Conservation (phyloP, 2,888 invertebrate species). For the Syrista parreyssii region DNA sequence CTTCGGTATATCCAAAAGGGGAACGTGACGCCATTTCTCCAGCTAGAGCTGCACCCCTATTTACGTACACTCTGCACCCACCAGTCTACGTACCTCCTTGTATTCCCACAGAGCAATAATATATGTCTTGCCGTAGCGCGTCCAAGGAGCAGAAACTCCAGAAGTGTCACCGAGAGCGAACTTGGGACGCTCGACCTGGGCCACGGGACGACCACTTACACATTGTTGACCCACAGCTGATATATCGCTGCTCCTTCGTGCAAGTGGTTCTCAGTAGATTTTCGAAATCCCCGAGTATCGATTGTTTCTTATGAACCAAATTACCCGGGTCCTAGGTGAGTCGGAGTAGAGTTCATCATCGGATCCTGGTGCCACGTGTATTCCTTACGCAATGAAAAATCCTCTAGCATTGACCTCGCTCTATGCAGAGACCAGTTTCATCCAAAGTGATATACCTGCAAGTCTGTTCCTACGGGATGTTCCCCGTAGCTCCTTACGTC, state of each 20-base stretch:
- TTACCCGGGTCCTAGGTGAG: not conserved
- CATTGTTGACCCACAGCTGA: slow-evolving; percentile 61
- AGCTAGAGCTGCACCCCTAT: slow-evolving; percentile 19
- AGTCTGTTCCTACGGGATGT: not conserved
- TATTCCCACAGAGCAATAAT: slow-evolving; percentile 31
- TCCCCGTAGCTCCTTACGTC: not conserved
- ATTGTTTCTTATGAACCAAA: not conserved
- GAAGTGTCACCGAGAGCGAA: slow-evolving; percentile 61
- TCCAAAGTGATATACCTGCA: not conserved
- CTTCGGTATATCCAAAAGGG: slow-evolving; percentile 41
- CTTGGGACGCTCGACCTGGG: slow-evolving; percentile 52
- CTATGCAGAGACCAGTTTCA: not conserved
- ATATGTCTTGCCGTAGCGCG: slow-evolving; percentile 49
- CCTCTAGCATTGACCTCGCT: not conserved
- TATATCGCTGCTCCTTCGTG: slow-evolving; percentile 52
- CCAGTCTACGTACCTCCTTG: slow-evolving; percentile 22
- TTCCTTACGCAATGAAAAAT: not conserved
- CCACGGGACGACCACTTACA: slow-evolving; percentile 52
- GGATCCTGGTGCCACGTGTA: not conserved
- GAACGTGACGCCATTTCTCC: slow-evolving; percentile 28
- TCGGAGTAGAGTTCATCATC: not conserved
- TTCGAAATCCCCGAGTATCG: not conserved
- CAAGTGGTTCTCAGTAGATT: slow-evolving; percentile 49
- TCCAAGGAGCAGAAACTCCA: slow-evolving; percentile 60
- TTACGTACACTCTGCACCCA: slow-evolving; percentile 15